A percentile compares a stretch with the other conserved stretches of the same genome.
Conservation (phyloP, 2,797 vertebrate genomes). For the Gymnoscopelus microlampas region DNA sequence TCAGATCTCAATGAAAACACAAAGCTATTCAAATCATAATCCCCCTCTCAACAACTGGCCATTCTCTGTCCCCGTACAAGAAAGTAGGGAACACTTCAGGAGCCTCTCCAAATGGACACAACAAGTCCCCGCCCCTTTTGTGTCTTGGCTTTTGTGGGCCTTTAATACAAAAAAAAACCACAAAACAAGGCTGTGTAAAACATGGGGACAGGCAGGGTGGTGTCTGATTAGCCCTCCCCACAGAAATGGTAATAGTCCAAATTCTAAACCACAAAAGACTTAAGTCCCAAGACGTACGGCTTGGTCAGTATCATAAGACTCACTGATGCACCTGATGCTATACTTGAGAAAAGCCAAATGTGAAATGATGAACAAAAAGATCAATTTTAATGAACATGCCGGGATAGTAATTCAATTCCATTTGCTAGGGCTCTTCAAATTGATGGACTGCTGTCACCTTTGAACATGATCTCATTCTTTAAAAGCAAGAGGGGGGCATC, state of each 20-base stretch:
- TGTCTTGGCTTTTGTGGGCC: slow-evolving; percentile 66
- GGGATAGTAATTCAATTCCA: slow-evolving; percentile 38
- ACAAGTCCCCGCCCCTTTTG: slow-evolving; percentile 73
- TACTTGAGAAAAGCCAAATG: slow-evolving; percentile 23
- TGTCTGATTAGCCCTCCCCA: slow-evolving; percentile 69
- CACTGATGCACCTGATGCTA: slow-evolving; percentile 69
- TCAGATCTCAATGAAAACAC: slow-evolving; percentile 73
- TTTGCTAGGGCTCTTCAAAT: slow-evolving; percentile 41
- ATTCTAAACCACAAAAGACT: slow-evolving; percentile 66
- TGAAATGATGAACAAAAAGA: slow-evolving; percentile 34
- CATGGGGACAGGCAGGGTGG: slow-evolving; percentile 65
- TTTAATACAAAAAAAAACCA: slow-evolving; percentile 71
- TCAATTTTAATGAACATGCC: slow-evolving; percentile 38
- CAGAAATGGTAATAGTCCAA: slow-evolving; percentile 75
- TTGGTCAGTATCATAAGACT: slow-evolving; percentile 47
- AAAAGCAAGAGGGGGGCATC: slow-evolving; percentile 15
- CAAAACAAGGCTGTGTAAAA: slow-evolving; percentile 77
- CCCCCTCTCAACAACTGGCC: slow-evolving; percentile 77
- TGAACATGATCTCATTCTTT: slow-evolving; percentile 38
- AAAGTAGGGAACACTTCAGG: slow-evolving; percentile 73
- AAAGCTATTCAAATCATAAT: slow-evolving; percentile 75
- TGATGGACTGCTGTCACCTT: slow-evolving; percentile 15
- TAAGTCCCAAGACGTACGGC: slow-evolving; percentile 57
- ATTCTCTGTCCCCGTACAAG: slow-evolving; percentile 71
- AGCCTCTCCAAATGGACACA: slow-evolving; percentile 75